Base-by-base conservation (phyloP, 2,888 invertebrate genomes). In the Diarsia rubi region DNA sequence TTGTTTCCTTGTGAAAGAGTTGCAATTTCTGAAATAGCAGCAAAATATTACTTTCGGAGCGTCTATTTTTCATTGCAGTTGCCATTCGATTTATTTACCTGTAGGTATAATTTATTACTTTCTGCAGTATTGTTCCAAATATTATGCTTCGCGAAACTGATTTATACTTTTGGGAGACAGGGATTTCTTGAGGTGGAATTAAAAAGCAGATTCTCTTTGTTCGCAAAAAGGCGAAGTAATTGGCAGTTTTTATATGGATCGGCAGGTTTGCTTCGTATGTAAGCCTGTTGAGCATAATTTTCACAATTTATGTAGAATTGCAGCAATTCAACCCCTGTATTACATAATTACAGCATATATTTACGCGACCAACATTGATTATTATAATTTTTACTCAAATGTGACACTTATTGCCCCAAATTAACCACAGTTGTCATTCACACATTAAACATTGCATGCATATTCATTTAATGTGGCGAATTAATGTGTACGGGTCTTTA, bases 31-130 rank as follows among this genome's bases (percentile, higher is more conserved):
- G 85, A 88, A 90, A 90, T 86, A 86, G 85, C 73, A 86, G 77
- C 87, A 87, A 90, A 91, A 90, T 90, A 90, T 91, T 90, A 90
- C 86, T 90, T 89, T 85, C 75, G 76, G 86, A 83, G 81, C 84
- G 82, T 84, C 84, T 83, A 82, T 84, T 87, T 81, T 85, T 90
- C 87, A 89, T 86, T 86, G 88, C 85, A 87, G 88, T 85, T 86
- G 87, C 85, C 82, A 79, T 88, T 82, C 83, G 84, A 83, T 86
- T 88, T 88, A 88, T 86, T 79, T 87, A 85, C 83, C 79, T 77
- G 84, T 84, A 76, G 73, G 65, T 82, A 82, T 82, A 75, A 86
- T 83, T 86, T 79, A 85, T 86, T 69, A 73, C 77, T 62, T 63
- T 77, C 77, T 73, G 73, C 86, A 79, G 75, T 82, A 78, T 81